These are phyloP conservation scores for Lycodopsis pacificus DNA, from an alignment of 2,797 vertebrate species.

Conservation along the genomic window DNA sequence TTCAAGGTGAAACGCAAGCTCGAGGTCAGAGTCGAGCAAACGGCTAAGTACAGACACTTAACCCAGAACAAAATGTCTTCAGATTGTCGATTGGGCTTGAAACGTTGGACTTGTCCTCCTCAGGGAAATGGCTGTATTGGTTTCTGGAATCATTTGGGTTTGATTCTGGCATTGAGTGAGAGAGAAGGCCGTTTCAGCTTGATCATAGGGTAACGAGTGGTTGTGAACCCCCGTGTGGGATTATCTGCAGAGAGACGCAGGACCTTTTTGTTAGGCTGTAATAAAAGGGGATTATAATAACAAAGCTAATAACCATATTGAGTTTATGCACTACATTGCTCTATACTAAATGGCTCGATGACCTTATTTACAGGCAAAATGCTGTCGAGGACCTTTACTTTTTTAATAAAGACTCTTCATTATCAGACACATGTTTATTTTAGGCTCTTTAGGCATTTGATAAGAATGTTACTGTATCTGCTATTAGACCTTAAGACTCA, in stretches of 20 bases:
- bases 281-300: constrained; percentile 29
- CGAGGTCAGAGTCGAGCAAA: constrained; percentile 42
- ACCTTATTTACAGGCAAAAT: constrained; percentile 7
- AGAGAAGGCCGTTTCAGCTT: neutral
- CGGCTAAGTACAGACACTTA: constrained; percentile 29
- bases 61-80: constrained; percentile 44
- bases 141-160: constrained; percentile 13
- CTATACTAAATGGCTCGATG: neutral
- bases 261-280: neutral
- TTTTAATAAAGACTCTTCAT: neutral
- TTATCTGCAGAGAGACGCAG: constrained; percentile 2
- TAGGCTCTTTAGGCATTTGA: neutral
- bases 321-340: constrained; percentile 2
- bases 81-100: constrained; percentile 26
- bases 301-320: constrained; percentile 30
- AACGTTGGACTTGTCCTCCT: neutral
- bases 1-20: constrained; percentile 51
- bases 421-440: neutral
- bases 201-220: constrained; percentile 1
- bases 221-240: neutral
- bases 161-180: constrained; percentile 35
- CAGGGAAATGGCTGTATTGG: constrained; percentile 10
- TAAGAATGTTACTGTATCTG: neutral
- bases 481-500: neutral
- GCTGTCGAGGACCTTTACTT: neutral